phyloP scores from a whole-genome alignment of 2,888 invertebrate species.

The Tridacna crocea region DNA sequence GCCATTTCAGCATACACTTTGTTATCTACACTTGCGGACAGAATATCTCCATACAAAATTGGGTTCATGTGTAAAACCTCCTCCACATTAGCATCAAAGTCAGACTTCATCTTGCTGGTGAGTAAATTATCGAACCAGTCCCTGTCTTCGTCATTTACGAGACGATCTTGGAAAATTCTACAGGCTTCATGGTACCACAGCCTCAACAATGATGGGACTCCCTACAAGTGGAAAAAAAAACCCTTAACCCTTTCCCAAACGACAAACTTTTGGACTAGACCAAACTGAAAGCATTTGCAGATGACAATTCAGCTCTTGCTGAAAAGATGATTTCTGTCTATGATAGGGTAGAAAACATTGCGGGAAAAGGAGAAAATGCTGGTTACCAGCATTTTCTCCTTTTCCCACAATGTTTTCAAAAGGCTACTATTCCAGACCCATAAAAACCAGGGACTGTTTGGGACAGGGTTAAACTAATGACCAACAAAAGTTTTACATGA shows the following conservation, averaged over 20 bases:
- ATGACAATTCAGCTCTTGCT: no score
- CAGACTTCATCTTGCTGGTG: constrained; percentile 85
- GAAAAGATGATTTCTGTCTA: no score
- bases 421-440: no score
- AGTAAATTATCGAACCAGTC: constrained; percentile 81
- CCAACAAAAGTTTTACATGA: no score
- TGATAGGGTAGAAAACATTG: neutral
- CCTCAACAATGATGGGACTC: constrained; percentile 77
- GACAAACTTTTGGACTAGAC: neutral
- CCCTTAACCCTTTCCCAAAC: neutral
- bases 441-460: no score
- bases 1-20: constrained; percentile 88
- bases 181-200: constrained; percentile 85
- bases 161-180: constrained; percentile 84
- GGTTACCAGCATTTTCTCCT: no score
- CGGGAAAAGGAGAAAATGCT: neutral
- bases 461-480: no score
- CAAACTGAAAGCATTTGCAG: no score
- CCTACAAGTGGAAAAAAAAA: constrained; percentile 58
- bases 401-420: no score
- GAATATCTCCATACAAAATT: constrained; percentile 90
- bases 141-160: constrained; percentile 84
- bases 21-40: constrained; percentile 82
- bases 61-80: constrained; percentile 86
- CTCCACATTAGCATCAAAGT: constrained; percentile 86